Base-by-base conservation (phyloP, 2,888 invertebrate genomes). In the Chloroclysta siterata region DNA sequence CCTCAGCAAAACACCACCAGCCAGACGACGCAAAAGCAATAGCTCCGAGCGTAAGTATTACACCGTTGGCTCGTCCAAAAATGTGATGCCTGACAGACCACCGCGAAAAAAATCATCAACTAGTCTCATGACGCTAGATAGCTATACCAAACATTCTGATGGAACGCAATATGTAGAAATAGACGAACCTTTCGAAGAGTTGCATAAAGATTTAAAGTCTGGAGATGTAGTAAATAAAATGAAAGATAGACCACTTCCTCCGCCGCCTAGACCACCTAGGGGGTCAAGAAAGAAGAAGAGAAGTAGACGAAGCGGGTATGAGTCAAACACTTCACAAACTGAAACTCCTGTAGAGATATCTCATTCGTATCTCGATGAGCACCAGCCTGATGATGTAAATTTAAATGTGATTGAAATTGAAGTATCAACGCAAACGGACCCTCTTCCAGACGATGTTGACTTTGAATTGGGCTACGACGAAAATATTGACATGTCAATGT, bases 341-440 rank as follows among this genome's bases (percentile, higher is more conserved):
- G 78, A 80, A 39, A 72, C 68, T 53, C 63, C 70, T 10, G 68
- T 73, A 17, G 79, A 80, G 50, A 59, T 72, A n/a, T 71, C 73
- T n/a, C 65, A 73, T 10, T 68, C 69, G 42, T 75, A 71, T 48
- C 66, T 66, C 5, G 71, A 76, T 57, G 80, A 83, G 17, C 73
- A 79, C 57, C 82, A 79, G 62, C 57, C 78, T 47, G 88, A 91
- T 53, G 83, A 89, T 22, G 22, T 22, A 22, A 22, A 22, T 22
- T 22, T 22, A 22, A 22, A 22, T 69, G 77, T 93, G 22, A 81
- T 94, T 66, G 97, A 97, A 85, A 95, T 95, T 28, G 96, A 96
- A 78, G 95, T 96, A 5, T 97, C 96, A 0, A 97, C 97, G 0
- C 97, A 97, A 88, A 97, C 97, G 0, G 97, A 97, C 85, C 97